Conservation (phyloP, 1,140 invertebrate species). For the Zophobas morio region DNA sequence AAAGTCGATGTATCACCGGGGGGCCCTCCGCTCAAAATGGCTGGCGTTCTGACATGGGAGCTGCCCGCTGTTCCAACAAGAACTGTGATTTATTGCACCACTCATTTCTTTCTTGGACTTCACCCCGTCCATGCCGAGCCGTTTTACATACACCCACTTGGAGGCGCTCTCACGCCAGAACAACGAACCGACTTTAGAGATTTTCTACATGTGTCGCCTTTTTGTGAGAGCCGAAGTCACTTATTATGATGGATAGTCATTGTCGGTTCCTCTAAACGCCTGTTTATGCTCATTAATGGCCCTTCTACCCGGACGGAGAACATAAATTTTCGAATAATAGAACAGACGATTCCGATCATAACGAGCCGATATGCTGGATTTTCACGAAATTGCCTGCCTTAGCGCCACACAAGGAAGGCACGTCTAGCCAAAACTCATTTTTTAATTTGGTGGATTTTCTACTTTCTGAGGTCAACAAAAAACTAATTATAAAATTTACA, state of each 20-base stretch:
- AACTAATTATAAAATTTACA: too few species aligned
- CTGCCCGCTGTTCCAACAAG: conserved; percentile 57
- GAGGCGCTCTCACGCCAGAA: conserved; percentile 53
- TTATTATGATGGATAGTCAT: conserved; percentile 55
- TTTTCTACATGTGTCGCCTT: conserved; percentile 55
- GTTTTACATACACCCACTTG: conserved; percentile 61
- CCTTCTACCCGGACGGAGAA: conserved; percentile 15
- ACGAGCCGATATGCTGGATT: neutral
- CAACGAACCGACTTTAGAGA: neutral
- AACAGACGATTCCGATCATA: conserved; percentile 4
- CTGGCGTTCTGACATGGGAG: conserved; percentile 54
- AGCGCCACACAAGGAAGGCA: too few species aligned
- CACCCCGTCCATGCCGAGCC: conserved; percentile 16
- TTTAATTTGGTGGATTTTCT: too few species aligned
- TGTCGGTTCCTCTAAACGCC: conserved; percentile 55
- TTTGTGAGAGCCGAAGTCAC: conserved; percentile 56
- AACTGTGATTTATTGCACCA: conserved; percentile 57
- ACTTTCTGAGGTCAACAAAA: too few species aligned
- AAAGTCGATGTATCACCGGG: conserved; percentile 51
- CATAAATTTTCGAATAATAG: conserved; percentile 11
- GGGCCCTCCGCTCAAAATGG: conserved; percentile 55
- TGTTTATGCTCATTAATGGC: conserved; percentile 59
- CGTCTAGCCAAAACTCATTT: too few species aligned
- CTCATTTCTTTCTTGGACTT: conserved; percentile 24
- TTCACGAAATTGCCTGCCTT: too few species aligned